Conservation (phyloP, 2,797 vertebrate genomes). For the Poliocrania exsul region DNA sequence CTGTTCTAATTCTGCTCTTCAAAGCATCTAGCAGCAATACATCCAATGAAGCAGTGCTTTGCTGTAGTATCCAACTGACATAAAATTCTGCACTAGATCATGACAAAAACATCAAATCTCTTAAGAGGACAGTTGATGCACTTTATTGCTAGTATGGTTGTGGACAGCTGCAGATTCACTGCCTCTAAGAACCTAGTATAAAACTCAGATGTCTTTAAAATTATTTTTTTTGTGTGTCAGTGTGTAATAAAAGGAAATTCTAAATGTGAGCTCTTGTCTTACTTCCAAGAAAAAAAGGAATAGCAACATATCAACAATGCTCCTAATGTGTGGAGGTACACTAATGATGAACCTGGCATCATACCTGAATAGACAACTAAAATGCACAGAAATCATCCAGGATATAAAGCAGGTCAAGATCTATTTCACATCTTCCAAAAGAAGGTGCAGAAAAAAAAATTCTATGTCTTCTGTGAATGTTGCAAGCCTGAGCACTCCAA, state of each 20-base stretch:
- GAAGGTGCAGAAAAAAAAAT: neutral
- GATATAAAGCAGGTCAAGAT: neutral
- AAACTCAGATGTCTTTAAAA: neutral
- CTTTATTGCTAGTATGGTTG: neutral
- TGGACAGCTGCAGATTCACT: neutral
- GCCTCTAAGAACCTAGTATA: neutral
- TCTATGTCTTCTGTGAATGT: neutral
- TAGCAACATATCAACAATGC: neutral
- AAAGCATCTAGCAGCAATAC: neutral
- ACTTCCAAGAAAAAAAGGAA: neutral
- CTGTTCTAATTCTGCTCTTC: neutral
- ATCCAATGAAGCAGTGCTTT: neutral
- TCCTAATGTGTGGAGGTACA: neutral
- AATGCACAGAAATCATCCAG: neutral
- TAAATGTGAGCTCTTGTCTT: neutral
- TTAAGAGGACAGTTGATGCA: neutral
- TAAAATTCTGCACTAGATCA: neutral
- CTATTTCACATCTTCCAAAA: neutral
- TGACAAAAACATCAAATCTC: neutral
- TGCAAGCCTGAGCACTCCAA: neutral
- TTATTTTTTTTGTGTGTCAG: neutral
- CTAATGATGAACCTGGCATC: neutral
- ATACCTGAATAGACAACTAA: neutral
- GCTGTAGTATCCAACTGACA: neutral
- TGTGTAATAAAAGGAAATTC: neutral